phyloP scores from a whole-genome alignment of 2,888 invertebrate species.

The Mesoligia furuncula region DNA sequence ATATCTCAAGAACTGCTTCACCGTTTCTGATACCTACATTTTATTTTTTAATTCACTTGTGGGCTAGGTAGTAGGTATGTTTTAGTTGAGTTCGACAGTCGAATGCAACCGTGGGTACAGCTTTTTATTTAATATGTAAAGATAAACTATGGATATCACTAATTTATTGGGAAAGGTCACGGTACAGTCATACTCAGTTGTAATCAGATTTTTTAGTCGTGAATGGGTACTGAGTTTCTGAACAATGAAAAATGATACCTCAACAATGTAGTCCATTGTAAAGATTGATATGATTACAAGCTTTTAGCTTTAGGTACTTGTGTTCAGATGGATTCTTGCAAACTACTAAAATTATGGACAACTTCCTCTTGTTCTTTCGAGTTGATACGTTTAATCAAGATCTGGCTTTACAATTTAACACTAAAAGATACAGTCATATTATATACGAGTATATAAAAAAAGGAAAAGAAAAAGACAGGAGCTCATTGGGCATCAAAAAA shows the following conservation, averaged over 20 bases:
- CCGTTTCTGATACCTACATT: background rate
- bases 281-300: slow-evolving; percentile 9
- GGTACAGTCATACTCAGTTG: background rate
- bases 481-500: no score
- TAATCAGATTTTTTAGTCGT: slow-evolving; percentile 20
- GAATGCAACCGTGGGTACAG: background rate
- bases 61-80: background rate
- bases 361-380: background rate
- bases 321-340: background rate
- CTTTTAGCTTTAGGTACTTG: background rate
- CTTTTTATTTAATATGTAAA: background rate
- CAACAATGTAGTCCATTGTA: slow-evolving; percentile 27
- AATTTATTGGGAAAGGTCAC: slow-evolving; percentile 38
- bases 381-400: no score
- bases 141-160: background rate
- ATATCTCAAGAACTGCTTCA: background rate
- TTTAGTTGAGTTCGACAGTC: slow-evolving; percentile 4
- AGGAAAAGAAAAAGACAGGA: no score
- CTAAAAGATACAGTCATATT: no score
- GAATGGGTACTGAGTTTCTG: slow-evolving; percentile 13
- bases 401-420: no score
- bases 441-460: no score
- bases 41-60: background rate
- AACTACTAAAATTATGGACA: background rate
- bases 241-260: slow-evolving; percentile 33